These are phyloP conservation scores for Myrmecobius fasciatus DNA, from an alignment of 2,113 vertebrate genomes.

Conservation along the genomic window DNA sequence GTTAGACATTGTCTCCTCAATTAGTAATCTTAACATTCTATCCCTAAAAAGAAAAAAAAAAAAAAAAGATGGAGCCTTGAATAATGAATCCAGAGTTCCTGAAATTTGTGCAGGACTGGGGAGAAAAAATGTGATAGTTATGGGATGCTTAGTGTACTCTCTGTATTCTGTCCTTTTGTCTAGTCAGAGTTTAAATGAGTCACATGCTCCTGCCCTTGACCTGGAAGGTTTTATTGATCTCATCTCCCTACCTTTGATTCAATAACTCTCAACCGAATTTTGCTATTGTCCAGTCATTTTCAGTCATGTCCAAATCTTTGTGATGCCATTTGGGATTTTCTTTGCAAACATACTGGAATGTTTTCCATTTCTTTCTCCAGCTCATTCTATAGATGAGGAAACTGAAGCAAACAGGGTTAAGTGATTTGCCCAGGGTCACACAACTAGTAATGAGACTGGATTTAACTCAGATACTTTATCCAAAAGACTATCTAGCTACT, in stretches of 20 bases:
- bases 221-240: background rate
- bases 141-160: background rate
- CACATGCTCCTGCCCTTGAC: background rate
- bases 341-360: background rate
- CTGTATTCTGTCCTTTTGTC: no score
- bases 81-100: background rate
- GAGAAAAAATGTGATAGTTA: background rate
- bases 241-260: background rate
- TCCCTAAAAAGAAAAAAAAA: background rate
- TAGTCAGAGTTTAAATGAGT: background rate
- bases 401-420: background rate
- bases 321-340: background rate
- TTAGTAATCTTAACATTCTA: background rate
- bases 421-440: background rate
- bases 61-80: background rate
- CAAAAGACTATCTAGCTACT: background rate
- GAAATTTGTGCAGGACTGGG: background rate
- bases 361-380: background rate
- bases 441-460: background rate
- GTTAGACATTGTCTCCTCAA: background rate
- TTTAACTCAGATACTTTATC: background rate
- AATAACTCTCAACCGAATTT: background rate
- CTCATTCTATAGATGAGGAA: background rate
- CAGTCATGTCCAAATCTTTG: background rate
- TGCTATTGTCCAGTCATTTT: background rate